Evolutionary conservation across 1,140 invertebrate genomes (phyloP), one percentile per base, ranked within the genome.

Genomic region (Aphelinus certus): DNA sequence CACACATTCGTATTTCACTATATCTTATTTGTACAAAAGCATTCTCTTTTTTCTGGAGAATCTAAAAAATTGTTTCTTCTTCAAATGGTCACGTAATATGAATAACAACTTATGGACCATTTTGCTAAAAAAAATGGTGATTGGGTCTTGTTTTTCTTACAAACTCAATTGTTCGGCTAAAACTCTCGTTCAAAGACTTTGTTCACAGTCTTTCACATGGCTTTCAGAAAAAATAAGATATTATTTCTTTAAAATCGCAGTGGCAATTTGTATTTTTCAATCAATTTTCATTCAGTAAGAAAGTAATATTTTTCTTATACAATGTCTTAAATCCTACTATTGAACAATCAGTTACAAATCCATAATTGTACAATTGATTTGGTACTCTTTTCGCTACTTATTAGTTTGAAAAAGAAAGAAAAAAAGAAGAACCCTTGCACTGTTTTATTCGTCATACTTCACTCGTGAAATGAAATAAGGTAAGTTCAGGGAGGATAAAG

Each of bases 361-460:
- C 49, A 57, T 74, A 74, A 74, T 74, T 53, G 53, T 67, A 74
- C 65, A 74, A 55, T 68, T 67, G 60, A 49, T 67, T 68, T 68
- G 58, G 65, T 68, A 65, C 45, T 68, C 46, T 63, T 48, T 26
- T 51, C 49, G 48, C 58, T 63, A 56, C 53, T 53, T 60, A 43
- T 47, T n/a, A 73, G 48, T 58, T 61, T 26, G 26, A 26, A 26
- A 26, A 26, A 26, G 26, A 26, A 26, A 26, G 26, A 67, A 73
- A 66, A 47, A 63, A 47, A 45, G 48, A 43, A n/a, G 66, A 61
- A 73, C 55, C 66, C 45, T 67, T 67, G 63, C 49, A 53, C 61
- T 26, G 3, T 67, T 53, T 3, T 73, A 26, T 26, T 26, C 26
- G 26, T 26, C 26, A 26, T 26, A 26, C 26, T 26, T 26, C 7